Evolutionary conservation across 2,797 vertebrate genomes (phyloP).

Genomic region (Moxostoma hubbsi): DNA sequence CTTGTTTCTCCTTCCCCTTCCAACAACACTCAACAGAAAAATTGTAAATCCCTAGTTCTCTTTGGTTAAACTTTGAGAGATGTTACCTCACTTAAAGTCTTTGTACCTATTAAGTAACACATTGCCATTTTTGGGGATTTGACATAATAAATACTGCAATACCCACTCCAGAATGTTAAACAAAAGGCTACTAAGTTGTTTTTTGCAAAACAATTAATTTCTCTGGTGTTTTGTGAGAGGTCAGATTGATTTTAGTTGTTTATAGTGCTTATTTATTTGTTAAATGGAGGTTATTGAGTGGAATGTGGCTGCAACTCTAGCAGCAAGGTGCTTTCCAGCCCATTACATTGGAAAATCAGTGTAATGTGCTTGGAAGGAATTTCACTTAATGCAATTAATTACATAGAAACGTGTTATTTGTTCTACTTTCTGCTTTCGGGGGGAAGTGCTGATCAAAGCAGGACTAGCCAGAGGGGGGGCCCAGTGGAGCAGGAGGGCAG

Average conservation of each 20-base stretch:
- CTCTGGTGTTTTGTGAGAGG: not conserved
- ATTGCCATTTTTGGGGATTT: not conserved
- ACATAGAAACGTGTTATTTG: too few relatives aligned
- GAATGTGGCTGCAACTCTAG: not conserved
- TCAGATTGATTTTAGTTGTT: conserved; percentile 21
- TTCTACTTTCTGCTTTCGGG: too few relatives aligned
- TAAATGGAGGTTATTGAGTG: conserved; percentile 14
- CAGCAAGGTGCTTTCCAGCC: not conserved
- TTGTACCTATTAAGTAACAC: not conserved
- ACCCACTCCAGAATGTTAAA: not conserved
- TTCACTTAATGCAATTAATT: conserved; percentile 1
- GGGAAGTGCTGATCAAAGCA: too few relatives aligned
- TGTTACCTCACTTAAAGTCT: conserved; percentile 1
- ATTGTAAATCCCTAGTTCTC: conserved; percentile 11
- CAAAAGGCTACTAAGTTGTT: conserved; percentile 1
- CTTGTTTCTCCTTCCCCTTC: not conserved
- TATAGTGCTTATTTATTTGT: conserved; percentile 27
- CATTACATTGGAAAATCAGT: conserved; percentile 18
- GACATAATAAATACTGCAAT: not conserved
- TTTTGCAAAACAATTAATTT: not conserved
- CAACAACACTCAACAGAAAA: not conserved
- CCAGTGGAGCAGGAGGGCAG: too few relatives aligned
- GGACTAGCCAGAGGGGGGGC: too few relatives aligned
- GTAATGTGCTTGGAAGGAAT: conserved; percentile 14
- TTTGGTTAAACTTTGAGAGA: conserved; percentile 28